These are phyloP conservation scores for Apodemus speciosus DNA, from an alignment of 2,113 vertebrate species.

Conservation along the genomic window DNA sequence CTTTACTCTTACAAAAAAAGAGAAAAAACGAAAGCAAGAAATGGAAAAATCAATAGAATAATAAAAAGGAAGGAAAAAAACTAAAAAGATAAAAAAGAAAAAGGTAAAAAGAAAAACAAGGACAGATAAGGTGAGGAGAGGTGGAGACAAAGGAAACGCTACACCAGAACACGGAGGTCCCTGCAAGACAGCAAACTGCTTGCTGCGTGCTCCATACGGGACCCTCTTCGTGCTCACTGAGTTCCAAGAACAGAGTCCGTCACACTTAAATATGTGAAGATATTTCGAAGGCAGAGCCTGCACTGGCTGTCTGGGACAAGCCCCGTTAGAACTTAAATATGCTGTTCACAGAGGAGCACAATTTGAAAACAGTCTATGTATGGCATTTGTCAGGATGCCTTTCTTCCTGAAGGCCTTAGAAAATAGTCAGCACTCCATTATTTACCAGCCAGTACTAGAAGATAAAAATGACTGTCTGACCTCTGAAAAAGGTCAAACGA, in stretches of 20 bases:
- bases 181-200: not conserved
- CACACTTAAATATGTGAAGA: constrained; percentile 4
- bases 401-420: not conserved
- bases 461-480: not conserved
- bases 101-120: not conserved
- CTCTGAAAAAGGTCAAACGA: not conserved
- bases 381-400: not conserved
- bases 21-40: not conserved
- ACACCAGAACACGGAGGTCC: not conserved
- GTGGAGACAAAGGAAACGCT: not conserved
- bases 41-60: not conserved
- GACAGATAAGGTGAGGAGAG: not conserved
- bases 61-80: no score
- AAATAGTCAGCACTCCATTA: not conserved
- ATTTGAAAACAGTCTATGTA: not conserved
- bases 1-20: not conserved
- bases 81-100: no score
- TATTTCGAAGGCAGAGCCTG: not conserved
- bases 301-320: not conserved
- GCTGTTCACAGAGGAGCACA: not conserved
- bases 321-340: not conserved
- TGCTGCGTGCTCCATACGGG: not conserved
- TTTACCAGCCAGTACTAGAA: not conserved
- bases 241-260: not conserved
- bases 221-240: not conserved